phyloP scores from a whole-genome alignment of 2,113 vertebrate species.

The Syngnathus floridae region DNA sequence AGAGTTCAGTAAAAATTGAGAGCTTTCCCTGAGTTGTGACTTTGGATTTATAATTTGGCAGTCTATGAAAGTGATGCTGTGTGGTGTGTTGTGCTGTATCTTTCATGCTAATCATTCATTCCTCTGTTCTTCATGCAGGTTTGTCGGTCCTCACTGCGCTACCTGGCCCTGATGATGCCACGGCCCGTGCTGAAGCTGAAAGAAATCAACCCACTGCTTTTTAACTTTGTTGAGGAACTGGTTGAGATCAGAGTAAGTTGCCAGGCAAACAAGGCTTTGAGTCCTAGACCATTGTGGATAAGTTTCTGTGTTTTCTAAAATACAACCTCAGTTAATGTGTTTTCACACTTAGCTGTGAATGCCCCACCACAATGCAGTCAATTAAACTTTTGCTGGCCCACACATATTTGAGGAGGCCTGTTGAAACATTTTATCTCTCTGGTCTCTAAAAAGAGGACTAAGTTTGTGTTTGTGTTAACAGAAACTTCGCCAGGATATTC shows the following conservation, averaged over 20 bases:
- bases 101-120: not conserved
- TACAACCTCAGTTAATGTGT: too few species aligned
- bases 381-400: not conserved
- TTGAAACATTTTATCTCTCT: not conserved
- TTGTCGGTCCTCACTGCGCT: conserved; percentile 90
- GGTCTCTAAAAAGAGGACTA: not conserved
- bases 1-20: not conserved
- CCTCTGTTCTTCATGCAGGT: conserved; percentile 69
- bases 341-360: not conserved
- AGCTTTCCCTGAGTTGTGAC: not conserved
- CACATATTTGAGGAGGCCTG: not conserved
- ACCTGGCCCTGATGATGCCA: conserved; percentile 87
- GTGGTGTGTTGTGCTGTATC: not conserved
- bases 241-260: conserved; percentile 89
- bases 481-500: conserved; percentile 96
- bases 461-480: conserved; percentile 43
- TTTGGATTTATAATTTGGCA: conserved; percentile 2
- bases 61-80: not conserved
- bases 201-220: conserved; percentile 93
- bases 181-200: conserved; percentile 87
- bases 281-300: not conserved
- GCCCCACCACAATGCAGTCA: not conserved
- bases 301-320: not conserved
- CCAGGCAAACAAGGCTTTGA: not conserved
- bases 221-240: conserved; percentile 96